Evolutionary conservation across 2,113 vertebrate species (phyloP).

Genomic region (Theristicus caerulescens): DNA sequence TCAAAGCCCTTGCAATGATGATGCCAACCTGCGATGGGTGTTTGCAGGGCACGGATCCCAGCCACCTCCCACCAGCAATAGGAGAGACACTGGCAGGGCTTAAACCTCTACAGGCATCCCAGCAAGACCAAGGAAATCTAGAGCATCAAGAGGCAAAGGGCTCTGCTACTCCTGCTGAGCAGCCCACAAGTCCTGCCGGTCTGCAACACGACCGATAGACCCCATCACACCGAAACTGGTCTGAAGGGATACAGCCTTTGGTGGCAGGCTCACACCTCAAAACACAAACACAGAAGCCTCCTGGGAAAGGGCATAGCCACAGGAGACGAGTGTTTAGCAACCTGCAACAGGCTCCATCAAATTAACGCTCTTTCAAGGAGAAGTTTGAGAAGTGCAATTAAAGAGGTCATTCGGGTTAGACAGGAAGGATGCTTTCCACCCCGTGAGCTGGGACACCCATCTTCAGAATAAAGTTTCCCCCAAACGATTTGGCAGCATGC

Average conservation of each 20-base stretch:
- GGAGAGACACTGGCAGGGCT: neutral
- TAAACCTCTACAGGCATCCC: neutral
- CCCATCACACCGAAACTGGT: neutral
- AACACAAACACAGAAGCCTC: neutral
- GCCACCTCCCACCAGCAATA: neutral
- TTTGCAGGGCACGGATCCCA: neutral
- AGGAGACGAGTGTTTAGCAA: accelerated
- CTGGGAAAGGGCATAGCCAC: neutral
- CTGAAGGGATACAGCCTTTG: neutral
- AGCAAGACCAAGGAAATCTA: neutral
- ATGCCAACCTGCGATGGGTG: accelerated
- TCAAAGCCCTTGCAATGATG: neutral
- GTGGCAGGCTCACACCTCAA: neutral
- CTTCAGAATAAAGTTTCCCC: no score
- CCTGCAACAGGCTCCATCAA: neutral
- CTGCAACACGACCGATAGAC: neutral
- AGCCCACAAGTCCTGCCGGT: neutral
- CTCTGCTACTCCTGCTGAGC: neutral
- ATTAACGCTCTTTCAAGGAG: neutral
- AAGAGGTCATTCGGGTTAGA: neutral
- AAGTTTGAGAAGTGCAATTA: neutral
- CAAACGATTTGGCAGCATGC: accelerated
- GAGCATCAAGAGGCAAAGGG: neutral
- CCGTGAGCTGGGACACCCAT: neutral
- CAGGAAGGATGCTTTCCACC: neutral